Evolutionary conservation across 2,113 vertebrate species (phyloP), one percentile per base, ranked within the genome.

Genomic region (Cyprinodon variegatus): DNA sequence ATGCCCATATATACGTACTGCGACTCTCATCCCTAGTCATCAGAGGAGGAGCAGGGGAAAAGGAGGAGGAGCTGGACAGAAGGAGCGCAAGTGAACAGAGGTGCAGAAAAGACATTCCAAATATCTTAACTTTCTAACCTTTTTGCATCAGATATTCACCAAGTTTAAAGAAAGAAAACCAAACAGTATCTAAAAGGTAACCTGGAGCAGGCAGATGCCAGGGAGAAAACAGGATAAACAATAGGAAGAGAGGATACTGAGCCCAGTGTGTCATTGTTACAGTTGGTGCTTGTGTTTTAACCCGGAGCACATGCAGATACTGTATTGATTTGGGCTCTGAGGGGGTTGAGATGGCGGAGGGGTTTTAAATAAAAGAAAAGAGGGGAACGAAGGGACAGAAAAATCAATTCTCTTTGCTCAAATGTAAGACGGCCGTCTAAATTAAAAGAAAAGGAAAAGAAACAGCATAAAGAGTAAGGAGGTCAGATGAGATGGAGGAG

Each of bases 311-410:
- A 92, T 88, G 91, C 39, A 85, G 88, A 92, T 93, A 87, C 83
- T 61, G 61, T 74, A 82, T 85, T 53, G 80, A 93, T 88, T 71
- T 43, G 59, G 69, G 63, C 88, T 83, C 63, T 57, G 74, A 88
- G 86, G 85, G 82, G 83, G 72, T 83, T 70, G 85, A 65, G 15
- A 36, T 73, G 84, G 68, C 80, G 85, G 81, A 65, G 68, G 70
- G 71, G 83, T 90, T 83, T 92, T 93, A 89, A 89, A 92, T 91
- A 87, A 93, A 90, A 86, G 74, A 82, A 84, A 82, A 53, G 45
- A 68, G 48, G 11, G 46, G 1, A 74, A 14, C 82, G 41, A 15
- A 81, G 59, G 73, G 61, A 40, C 61, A 68, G 43, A 79, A 89
- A 62, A 90, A 92, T 91, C 84, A 83, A 90, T 84, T 82, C 29